A percentile compares a stretch with the other conserved stretches of the same genome.
These are phyloP conservation scores for Gasterosteus nipponicus DNA, from an alignment of 2,113 vertebrate species.

Conservation along the genomic window DNA sequence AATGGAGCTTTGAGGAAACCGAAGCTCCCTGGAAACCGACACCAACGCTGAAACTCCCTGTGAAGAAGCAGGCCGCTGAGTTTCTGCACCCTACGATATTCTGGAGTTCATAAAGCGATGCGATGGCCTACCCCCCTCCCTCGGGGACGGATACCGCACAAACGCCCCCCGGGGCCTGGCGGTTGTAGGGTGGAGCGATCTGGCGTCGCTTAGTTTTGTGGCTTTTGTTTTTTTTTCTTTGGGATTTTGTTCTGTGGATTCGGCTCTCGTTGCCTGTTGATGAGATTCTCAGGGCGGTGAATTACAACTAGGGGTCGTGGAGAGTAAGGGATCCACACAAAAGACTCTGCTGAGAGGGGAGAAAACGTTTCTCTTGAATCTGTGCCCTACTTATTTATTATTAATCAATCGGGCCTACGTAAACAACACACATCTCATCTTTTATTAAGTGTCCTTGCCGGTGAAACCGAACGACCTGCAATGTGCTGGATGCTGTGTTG, in stretches of 20 bases:
- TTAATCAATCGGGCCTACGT: not conserved
- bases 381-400: not conserved
- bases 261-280: constrained; percentile 31
- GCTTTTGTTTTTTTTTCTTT: constrained; percentile 1
- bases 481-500: not conserved
- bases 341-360: not conserved
- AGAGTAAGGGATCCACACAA: constrained; percentile 15
- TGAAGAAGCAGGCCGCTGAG: not conserved
- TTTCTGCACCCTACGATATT: constrained; percentile 1
- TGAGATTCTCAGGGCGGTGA: constrained; percentile 1
- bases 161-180: constrained; percentile 15
- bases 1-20: constrained; percentile 57
- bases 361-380: not conserved
- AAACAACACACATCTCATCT: not conserved
- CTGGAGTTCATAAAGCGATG: not conserved
- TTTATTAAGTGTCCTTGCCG: not conserved
- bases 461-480: not conserved
- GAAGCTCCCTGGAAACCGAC: constrained; percentile 50
- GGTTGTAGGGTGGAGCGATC: constrained; percentile 20
- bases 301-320: constrained; percentile 47
- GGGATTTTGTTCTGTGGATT: constrained; percentile 36
- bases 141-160: not conserved
- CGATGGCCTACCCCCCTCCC: not conserved
- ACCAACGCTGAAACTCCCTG: constrained; percentile 24
- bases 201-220: constrained; percentile 29